Percentiles rank a stretch among this genome's conserved stretches.
phyloP scores from a whole-genome alignment of 2,888 invertebrate genomes.

The Allolobophora icterica region DNA sequence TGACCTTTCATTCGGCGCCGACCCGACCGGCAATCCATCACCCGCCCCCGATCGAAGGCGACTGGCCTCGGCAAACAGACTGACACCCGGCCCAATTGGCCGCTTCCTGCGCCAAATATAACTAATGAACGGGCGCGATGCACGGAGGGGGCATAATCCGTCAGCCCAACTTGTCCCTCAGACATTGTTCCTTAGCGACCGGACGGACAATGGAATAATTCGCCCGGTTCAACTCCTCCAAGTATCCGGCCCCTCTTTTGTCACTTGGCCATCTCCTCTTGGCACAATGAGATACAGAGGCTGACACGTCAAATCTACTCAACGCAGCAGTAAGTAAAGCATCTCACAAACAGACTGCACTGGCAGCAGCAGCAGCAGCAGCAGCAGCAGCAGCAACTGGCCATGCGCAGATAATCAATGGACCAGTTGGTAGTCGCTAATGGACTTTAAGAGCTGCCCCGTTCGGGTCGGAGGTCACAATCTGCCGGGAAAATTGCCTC shows the following conservation, averaged over 20 bases:
- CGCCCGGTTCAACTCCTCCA: neutral
- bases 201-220: constrained; percentile 18
- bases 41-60: neutral
- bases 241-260: neutral
- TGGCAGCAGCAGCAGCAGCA: neutral
- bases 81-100: constrained; percentile 22
- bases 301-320: constrained; percentile 17
- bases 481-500: constrained; percentile 11
- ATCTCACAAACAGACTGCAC: neutral
- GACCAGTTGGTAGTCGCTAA: constrained; percentile 23
- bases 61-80: constrained; percentile 23
- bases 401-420: constrained; percentile 8
- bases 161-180: neutral
- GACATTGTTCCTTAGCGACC: constrained; percentile 23
- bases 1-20: constrained; percentile 28
- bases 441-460: constrained; percentile 23
- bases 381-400: constrained; percentile 1
- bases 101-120: neutral
- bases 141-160: neutral
- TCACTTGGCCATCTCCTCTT: constrained; percentile 17
- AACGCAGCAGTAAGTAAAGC: constrained; percentile 10
- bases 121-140: constrained; percentile 22
- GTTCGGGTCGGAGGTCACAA: neutral
- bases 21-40: constrained; percentile 24
- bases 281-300: neutral